Evolutionary conservation across 1,140 invertebrate genomes (phyloP).

Genomic region (Drosophila repleta): DNA sequence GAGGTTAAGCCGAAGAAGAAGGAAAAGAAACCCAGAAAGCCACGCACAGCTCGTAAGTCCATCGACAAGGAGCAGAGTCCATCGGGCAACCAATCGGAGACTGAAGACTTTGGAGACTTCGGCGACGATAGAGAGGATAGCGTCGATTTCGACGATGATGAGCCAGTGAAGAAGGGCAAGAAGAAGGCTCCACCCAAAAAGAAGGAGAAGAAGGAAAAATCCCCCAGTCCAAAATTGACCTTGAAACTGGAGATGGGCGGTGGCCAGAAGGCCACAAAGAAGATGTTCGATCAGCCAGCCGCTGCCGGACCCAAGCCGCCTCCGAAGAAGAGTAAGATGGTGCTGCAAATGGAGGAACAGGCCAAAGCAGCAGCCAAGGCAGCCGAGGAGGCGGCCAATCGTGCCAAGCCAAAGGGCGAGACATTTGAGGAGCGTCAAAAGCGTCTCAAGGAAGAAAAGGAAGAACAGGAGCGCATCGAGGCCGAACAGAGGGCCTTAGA

Average conservation of each 20-base stretch:
- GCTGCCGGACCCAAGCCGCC: conserved; percentile 71
- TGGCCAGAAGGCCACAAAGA: conserved; percentile 79
- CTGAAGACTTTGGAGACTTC: conserved; percentile 47
- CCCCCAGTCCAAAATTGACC: conserved; percentile 80
- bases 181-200: conserved; percentile 81
- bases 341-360: conserved; percentile 81
- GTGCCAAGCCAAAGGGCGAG: conserved; percentile 80
- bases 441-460: conserved; percentile 72
- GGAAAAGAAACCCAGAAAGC: conserved; percentile 71
- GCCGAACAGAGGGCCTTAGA: conserved; percentile 67
- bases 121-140: conserved; percentile 73
- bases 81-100: conserved; percentile 23
- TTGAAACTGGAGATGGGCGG: conserved; percentile 83
- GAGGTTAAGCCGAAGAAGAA: conserved; percentile 80
- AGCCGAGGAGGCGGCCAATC: conserved; percentile 72
- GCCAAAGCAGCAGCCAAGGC: conserved; percentile 74
- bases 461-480: conserved; percentile 71
- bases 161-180: conserved; percentile 75
- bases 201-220: conserved; percentile 82
- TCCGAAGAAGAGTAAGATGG: conserved; percentile 82
- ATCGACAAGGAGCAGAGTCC: conserved; percentile 68
- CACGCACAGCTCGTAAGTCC: conserved; percentile 65
- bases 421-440: conserved; percentile 80
- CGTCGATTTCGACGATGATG: conserved; percentile 70
- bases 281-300: conserved; percentile 80